Base-by-base conservation (phyloP, 2,113 vertebrate genomes). In the Chloropsis hardwickii region DNA sequence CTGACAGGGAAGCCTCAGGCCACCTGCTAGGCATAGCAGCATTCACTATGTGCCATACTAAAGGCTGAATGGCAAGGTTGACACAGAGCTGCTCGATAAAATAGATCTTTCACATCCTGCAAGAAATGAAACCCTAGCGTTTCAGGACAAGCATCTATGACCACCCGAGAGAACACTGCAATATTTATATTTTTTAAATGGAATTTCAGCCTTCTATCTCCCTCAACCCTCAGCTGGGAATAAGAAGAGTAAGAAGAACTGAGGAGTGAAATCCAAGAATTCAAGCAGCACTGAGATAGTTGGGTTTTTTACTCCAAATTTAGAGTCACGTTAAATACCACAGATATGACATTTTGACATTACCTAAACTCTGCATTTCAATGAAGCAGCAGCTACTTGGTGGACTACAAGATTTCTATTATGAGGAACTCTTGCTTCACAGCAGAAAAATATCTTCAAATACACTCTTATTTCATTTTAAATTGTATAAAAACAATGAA, bases 1-100 rank as follows among this genome's bases (percentile, higher is more conserved):
- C 78, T 97, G 96, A 97, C 92, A 95, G 95, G 84, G 86, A 95
- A 81, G 86, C 94, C 91, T 94, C 77, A 71, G 92, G 92, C 91
- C 91, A 91, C 95, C 91, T 93, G 80, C 91, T 65, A 95, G 94
- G 96, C 91, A 97, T 62, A 95, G 88, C 76, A 92, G 87, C 58
- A 91, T 83, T 96, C 79, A 69, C 83, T 95, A 3, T 76, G 88
- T 94, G 91, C 69, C 78, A 48, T 33, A 80, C 93, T 92, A 97
- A 94, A 67, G 80, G 58, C 65, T 83, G 95, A 96, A 94, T 94
- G 77, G 58, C 58, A 95, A 93, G 33, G 48, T 25, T 97, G 93
- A 96, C 80, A 91, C 57, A 37, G 67, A 94, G 40, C 56, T 96
- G 31, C 78, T 79, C 64, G 5, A 71, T 92, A 96, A 89, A 94